Evolutionary conservation across 2,888 invertebrate species (phyloP), one percentile per base, ranked within the genome.

Genomic region (Villa cingulata): DNA sequence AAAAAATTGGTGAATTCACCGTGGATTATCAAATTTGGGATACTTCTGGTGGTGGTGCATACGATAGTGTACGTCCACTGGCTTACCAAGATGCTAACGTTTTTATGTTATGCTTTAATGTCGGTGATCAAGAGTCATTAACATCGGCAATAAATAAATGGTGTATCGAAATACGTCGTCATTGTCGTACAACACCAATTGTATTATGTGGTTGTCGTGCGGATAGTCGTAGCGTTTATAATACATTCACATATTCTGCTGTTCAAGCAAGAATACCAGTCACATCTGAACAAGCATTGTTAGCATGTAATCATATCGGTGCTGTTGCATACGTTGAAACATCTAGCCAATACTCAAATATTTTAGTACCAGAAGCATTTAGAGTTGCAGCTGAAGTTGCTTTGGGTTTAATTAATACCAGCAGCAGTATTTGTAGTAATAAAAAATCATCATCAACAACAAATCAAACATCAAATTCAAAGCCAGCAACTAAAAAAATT

Each of bases 271-370:
- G 49, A 14, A 51, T 50, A 27, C 53, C 54, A 19, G 52, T 66
- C 59, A 56, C 53, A 45, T 49, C 43, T n/a, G 55, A 56, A 18
- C 71, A 80, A 77, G 80, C 78, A 51, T 61, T 80, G 55, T 70
- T 74, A 51, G 77, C 78, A 49, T 77, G 77, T 29, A 72, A 79
- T 59, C 77, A 78, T 62, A 72, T 80, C 7, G 76, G 77, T 34
- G 80, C 80, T 4, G 74, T 75, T 29, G 78, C 80, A 1, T 81
- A 80, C 58, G 78, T 80, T 41, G 81, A 81, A 61, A 79, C 79
- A 1, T 78, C 80, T 14, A 74, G 80, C 12, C 71, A 76, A 56
- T 73, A 75, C 1, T 76, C 78, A 7, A 70, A 69, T 45, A 75
- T 77, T 58, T 77, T 77, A 4, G 79, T 79, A 27, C 73, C 74